phyloP scores from a whole-genome alignment of 2,113 vertebrate genomes.

The Actenoides lindsayi region DNA sequence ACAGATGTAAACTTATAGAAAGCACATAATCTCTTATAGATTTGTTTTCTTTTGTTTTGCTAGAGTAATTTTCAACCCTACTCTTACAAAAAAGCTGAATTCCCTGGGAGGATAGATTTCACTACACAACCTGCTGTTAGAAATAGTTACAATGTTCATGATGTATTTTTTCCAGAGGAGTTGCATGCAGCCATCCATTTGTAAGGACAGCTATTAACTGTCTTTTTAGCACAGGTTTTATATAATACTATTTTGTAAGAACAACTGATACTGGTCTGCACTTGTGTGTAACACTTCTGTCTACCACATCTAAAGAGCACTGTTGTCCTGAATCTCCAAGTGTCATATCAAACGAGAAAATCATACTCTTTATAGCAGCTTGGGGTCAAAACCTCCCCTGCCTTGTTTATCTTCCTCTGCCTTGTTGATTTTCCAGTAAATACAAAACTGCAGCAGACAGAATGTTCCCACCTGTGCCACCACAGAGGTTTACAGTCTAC shows the following conservation, averaged over 20 bases:
- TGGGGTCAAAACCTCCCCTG: background rate
- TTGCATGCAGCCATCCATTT: background rate
- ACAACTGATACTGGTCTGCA: background rate
- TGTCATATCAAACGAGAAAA: background rate
- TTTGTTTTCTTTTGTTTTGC: background rate
- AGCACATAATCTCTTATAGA: background rate
- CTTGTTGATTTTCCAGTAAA: background rate
- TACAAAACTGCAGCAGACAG: background rate
- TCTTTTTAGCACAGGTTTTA: background rate
- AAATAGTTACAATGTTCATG: background rate
- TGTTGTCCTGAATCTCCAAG: background rate
- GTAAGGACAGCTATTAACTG: conserved; percentile 22
- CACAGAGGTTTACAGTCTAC: fast-evolving
- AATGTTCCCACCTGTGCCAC: background rate
- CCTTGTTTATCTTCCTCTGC: background rate
- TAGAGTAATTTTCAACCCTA: conserved; percentile 17
- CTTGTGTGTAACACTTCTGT: background rate
- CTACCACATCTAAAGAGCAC: background rate
- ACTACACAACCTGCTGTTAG: conserved; percentile 22
- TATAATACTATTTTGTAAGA: background rate
- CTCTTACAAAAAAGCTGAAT: background rate
- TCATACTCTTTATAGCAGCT: background rate
- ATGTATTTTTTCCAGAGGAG: background rate
- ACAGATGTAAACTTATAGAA: background rate
- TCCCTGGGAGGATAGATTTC: background rate